phyloP scores from a whole-genome alignment of 2,888 invertebrate genomes.

The Pammene aurita region DNA sequence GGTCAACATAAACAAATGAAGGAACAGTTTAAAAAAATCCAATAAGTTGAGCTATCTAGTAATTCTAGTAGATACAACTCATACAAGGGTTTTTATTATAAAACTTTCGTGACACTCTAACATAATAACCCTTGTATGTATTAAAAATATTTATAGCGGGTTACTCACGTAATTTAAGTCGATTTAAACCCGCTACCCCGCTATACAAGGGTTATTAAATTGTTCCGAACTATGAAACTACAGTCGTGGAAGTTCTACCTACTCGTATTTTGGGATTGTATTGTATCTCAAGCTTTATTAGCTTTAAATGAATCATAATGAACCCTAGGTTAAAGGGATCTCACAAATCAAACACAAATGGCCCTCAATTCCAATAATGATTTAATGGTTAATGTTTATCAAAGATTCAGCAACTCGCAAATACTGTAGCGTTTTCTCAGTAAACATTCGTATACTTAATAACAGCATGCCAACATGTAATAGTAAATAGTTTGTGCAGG shows the following conservation, averaged over 20 bases:
- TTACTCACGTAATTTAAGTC: too few species aligned
- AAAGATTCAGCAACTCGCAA: background rate
- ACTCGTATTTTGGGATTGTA: slow-evolving; percentile 13
- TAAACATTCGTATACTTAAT: slow-evolving; percentile 9
- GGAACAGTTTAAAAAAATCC: background rate
- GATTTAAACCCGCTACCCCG: too few species aligned
- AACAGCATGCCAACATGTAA: slow-evolving; percentile 17
- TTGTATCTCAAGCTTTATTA: too few species aligned
- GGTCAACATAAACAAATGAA: too few species aligned
- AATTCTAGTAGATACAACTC: background rate
- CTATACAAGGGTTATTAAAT: background rate
- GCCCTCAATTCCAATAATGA: background rate
- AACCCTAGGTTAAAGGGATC: background rate
- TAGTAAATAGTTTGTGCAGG: slow-evolving; percentile 9
- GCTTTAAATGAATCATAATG: slow-evolving; percentile 8
- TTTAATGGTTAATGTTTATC: background rate
- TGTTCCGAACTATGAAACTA: background rate
- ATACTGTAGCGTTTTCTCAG: background rate
- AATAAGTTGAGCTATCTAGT: slow-evolving; percentile 7
- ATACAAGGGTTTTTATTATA: too few species aligned
- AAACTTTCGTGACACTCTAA: too few species aligned
- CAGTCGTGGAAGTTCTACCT: background rate
- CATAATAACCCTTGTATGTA: too few species aligned
- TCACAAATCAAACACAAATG: background rate
- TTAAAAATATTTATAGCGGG: too few species aligned